phyloP scores from a whole-genome alignment of 1,140 invertebrate genomes.

The Micrasema longulum region DNA sequence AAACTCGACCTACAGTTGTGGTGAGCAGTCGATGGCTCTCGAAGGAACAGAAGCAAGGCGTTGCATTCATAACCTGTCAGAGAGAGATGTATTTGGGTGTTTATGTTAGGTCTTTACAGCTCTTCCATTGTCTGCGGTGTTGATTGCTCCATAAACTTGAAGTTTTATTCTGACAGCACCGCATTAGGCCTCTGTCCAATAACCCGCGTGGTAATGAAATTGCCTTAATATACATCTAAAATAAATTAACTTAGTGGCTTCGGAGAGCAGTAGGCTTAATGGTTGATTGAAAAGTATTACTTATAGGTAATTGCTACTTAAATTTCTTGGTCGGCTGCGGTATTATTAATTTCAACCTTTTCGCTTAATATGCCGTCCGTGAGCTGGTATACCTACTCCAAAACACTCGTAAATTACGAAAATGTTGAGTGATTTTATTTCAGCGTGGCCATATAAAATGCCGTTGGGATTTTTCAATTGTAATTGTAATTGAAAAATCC shows the following conservation, averaged over 20 bases:
- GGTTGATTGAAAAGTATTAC: constrained; percentile 16
- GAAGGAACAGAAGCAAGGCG: constrained; percentile 33
- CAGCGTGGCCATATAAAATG: no score
- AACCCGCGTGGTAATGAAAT: constrained; percentile 5
- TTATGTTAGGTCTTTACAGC: constrained; percentile 35
- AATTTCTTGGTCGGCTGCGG: no score
- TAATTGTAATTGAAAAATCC: no score
- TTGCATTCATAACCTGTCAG: constrained; percentile 34
- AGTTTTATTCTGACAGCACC: constrained; percentile 28
- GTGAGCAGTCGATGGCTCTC: constrained; percentile 28
- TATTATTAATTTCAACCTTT: neutral
- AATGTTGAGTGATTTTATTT: no score
- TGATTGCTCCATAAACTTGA: constrained; percentile 31
- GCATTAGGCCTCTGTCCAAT: constrained; percentile 18
- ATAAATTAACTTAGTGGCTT: constrained; percentile 7
- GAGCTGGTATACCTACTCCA: no score
- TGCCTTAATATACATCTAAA: constrained; percentile 1
- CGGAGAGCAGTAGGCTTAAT: neutral
- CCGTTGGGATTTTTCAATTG: no score
- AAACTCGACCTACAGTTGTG: no score
- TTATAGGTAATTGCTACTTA: constrained; percentile 3
- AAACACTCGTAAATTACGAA: no score
- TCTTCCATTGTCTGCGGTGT: constrained; percentile 22
- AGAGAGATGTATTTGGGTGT: constrained; percentile 25
- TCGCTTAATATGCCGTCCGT: no score